These are phyloP conservation scores for Pantherophis guttatus DNA, from an alignment of 2,113 vertebrate genomes.

Conservation along the genomic window DNA sequence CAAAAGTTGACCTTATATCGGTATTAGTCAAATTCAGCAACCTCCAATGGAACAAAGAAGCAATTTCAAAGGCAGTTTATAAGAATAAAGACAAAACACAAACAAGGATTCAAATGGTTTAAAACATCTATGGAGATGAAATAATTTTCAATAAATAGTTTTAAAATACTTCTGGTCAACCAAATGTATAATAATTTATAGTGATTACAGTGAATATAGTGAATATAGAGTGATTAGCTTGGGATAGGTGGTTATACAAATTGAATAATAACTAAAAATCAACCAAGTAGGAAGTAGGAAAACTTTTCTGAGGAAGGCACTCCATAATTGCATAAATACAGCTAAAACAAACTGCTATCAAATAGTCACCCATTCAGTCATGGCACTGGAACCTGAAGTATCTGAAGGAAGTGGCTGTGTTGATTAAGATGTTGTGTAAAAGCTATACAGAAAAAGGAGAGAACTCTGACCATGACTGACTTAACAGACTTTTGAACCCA, in stretches of 20 bases:
- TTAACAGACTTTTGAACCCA: background rate
- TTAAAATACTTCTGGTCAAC: background rate
- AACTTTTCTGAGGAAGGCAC: background rate
- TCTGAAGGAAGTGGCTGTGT: background rate
- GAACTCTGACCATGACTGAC: background rate
- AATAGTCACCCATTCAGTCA: background rate
- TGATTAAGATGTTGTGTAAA: background rate
- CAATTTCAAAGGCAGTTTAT: background rate
- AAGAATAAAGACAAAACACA: background rate
- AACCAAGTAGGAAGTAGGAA: background rate
- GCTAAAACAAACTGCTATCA: background rate
- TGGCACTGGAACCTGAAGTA: background rate
- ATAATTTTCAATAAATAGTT: background rate
- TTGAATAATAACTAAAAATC: background rate
- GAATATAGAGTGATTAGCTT: background rate
- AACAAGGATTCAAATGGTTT: background rate
- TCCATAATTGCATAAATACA: background rate
- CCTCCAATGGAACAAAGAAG: background rate
- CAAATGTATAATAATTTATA: background rate
- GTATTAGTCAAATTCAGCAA: background rate
- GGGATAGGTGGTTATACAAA: background rate
- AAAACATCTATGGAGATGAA: background rate
- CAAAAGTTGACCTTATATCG: background rate
- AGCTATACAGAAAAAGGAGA: background rate
- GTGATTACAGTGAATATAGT: no score